Evolutionary conservation across 2,113 vertebrate genomes (phyloP), one percentile per base, ranked within the genome.

Genomic region (Hypocryptadius cinnamomeus): DNA sequence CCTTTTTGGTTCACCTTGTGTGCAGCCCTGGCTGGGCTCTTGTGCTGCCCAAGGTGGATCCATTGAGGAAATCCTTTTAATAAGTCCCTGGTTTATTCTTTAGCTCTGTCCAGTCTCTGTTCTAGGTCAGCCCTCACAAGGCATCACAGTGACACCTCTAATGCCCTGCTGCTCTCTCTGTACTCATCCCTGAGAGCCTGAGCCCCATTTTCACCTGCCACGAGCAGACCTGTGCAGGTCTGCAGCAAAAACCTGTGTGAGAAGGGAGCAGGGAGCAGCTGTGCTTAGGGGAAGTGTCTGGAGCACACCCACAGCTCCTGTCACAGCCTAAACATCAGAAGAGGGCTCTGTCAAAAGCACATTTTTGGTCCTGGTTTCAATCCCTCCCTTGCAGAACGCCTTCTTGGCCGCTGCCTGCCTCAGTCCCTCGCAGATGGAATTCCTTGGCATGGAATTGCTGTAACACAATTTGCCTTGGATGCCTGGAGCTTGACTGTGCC

Each of bases 61-160:
- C 56, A 35, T 16, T 0, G n/a, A 24, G 22, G n/a, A 56, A 4
- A 56, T 22, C 23, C 56, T 35, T 59, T 59, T 11, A 59, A 35
- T 35, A 35, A 59, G 16, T 16, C 22, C 15, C 23, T 35, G 5
- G 22, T 59, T 35, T 35, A 59, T 24, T 35, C n/a, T 35, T 59
- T 35, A 57, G 10, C 21, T n/a, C 21, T 9, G 4, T 35, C 33
- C 13, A 57, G 56, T 12, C 22, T 57, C 33, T 57, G 22, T 11
- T 59, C n/a, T 16, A 10, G 14, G n/a, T 6, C n/a, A 53, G 28
- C 51, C 51, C 11, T 11, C 28, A 16, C n/a, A 35, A 35, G n/a
- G n/a, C 56, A 17, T 24, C 56, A 23, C 33, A 28, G 28, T 0
- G 0, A 39, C 18, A 57, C 6, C 4, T 5, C 3, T 40, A 1